Evolutionary conservation across 1,140 invertebrate species (phyloP), one percentile per base, ranked within the genome.

Genomic region (Chelonus insularis): DNA sequence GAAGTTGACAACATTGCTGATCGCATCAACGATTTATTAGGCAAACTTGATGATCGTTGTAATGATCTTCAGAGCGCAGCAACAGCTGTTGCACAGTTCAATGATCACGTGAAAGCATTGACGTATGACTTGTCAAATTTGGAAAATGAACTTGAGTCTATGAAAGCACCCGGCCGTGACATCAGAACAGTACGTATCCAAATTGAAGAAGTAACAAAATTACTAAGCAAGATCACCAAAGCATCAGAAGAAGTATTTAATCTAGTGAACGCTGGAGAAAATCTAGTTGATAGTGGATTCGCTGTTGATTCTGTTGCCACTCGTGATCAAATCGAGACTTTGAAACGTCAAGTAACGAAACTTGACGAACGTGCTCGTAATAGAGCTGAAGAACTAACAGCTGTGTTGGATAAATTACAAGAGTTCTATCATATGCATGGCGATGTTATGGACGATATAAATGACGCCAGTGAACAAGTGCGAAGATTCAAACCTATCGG

Each of bases 161-260:
- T 96, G 85, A 89, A 89, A 69, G 88, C 95, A 1, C 87, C 94
- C 0, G 94, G 88, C 4, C 84, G 95, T 16, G 95, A 97, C 72
- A 86, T 96, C 16, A 91, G 93, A 71, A 88, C 88, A 0, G 90
- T 98, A 0, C 84, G 89, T 29, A 81, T 78, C n/a, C 95, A 98
- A 77, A 84, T 95, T 16, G 89, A 94, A 39, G 92, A 97, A 64
- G 83, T 92, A 1, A 82, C 81, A 20, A 85, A 84, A 47, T 86
- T 94, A 64, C 84, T 89, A 39, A 84, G 82, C 43, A 91, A 89
- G 66, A 72, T 93, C 57, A 86, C 85, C 62, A 84, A 85, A 8
- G 83, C 89, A 8, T 85, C 86, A 12, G 86, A 90, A 65, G 85
- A 89, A 37, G 83, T 96, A 1, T 83, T 83, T 5, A 86, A 89